Evolutionary conservation across 2,888 invertebrate species (phyloP).

Genomic region (Macrophya annulata): DNA sequence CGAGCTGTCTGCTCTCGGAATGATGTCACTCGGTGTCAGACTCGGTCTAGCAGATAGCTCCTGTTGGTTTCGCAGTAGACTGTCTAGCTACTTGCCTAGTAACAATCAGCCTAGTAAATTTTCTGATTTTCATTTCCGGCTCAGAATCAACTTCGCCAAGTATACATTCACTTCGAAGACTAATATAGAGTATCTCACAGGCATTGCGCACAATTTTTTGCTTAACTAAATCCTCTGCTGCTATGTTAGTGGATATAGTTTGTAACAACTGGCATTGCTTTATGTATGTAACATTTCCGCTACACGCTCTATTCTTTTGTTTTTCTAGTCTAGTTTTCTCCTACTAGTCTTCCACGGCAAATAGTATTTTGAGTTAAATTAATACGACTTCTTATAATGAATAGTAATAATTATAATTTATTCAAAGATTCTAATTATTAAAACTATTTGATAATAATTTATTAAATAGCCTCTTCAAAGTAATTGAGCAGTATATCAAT

Average conservation of each 20-base stretch:
- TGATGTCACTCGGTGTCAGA: no score
- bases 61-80: no score
- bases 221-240: background rate
- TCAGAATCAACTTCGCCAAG: no score
- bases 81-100: no score
- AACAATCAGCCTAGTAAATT: no score
- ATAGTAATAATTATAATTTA: background rate
- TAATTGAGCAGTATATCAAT: background rate
- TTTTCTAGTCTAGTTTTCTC: background rate
- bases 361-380: background rate
- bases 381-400: background rate
- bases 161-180: no score
- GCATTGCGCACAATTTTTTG: conserved; percentile 14
- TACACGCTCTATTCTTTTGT: conserved; percentile 47
- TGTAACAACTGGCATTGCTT: background rate
- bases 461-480: background rate
- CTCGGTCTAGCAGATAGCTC: no score
- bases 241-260: background rate
- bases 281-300: conserved; percentile 58
- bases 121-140: no score
- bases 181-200: conserved; percentile 46
- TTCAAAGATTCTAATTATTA: no score
- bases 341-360: background rate
- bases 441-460: background rate
- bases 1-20: no score